Percentiles rank a stretch among this genome's conserved stretches.
Conservation (phyloP, 2,797 vertebrate genomes). For the Kryptopterus vitreolus region DNA sequence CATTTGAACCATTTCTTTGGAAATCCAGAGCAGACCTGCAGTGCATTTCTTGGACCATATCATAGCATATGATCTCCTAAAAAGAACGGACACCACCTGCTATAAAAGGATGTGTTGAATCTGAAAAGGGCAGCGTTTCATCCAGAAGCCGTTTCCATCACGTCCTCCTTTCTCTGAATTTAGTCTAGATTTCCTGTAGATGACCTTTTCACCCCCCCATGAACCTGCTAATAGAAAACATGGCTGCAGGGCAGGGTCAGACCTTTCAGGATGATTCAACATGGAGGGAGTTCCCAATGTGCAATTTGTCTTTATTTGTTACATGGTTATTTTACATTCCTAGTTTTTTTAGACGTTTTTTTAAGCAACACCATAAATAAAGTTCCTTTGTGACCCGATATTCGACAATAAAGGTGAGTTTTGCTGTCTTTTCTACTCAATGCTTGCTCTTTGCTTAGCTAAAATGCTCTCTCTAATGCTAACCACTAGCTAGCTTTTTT, state of each 20-base stretch:
- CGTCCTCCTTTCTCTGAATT: background rate
- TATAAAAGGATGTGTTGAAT: background rate
- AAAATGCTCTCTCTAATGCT: background rate
- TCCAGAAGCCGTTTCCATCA: background rate
- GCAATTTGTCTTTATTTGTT: too few relatives aligned
- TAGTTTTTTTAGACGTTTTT: too few relatives aligned
- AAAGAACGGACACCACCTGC: background rate
- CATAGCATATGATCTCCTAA: background rate
- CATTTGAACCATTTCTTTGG: background rate
- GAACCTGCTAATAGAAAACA: background rate
- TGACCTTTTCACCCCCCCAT: too few relatives aligned
- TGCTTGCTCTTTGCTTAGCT: background rate
- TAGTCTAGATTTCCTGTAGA: background rate
- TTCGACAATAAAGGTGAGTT: too few relatives aligned
- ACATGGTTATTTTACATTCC: too few relatives aligned
- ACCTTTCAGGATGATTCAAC: background rate
- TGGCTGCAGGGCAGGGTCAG: background rate
- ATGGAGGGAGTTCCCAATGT: background rate
- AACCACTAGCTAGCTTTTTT: too few relatives aligned
- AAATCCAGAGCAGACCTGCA: background rate
- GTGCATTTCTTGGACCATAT: background rate
- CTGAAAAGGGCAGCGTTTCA: background rate
- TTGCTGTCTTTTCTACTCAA: too few relatives aligned
- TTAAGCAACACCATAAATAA: too few relatives aligned
- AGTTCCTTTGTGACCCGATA: too few relatives aligned